phyloP scores from a whole-genome alignment of 2,797 vertebrate species.

The Sebastes hopkinsi region DNA sequence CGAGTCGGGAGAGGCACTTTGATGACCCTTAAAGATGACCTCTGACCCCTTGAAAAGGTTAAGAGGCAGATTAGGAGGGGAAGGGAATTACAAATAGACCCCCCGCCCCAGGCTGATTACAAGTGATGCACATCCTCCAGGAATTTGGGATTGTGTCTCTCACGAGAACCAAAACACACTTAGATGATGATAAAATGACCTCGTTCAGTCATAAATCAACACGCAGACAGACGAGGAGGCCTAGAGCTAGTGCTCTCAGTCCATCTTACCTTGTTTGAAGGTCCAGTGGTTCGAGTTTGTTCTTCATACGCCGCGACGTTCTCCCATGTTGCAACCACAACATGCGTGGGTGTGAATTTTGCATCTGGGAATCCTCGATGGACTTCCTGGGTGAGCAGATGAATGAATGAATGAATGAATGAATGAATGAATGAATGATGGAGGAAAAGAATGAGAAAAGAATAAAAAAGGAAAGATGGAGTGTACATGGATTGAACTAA shows the following conservation, averaged over 20 bases:
- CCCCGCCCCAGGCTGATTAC: conserved; percentile 52
- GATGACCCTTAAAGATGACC: conserved; percentile 73
- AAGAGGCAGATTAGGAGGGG: conserved; percentile 71
- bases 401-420: conserved; percentile 54
- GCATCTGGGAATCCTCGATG: conserved; percentile 84
- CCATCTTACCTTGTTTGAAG: conserved; percentile 83
- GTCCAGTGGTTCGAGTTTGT: conserved; percentile 51
- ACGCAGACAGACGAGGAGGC: neutral
- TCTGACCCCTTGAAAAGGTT: conserved; percentile 62
- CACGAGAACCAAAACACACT: conserved; percentile 3
- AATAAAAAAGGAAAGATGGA: neutral
- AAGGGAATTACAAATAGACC: conserved; percentile 61
- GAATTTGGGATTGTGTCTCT: conserved; percentile 48
- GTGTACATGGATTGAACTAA: conserved; percentile 47
- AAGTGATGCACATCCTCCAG: conserved; percentile 52
- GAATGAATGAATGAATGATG: conserved; percentile 38
- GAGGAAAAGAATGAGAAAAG: neutral
- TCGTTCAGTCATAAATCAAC: neutral
- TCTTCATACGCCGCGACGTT: conserved; percentile 90
- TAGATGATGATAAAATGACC: neutral
- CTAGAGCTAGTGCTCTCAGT: neutral
- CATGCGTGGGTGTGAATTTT: conserved; percentile 84
- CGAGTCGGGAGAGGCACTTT: conserved; percentile 34
- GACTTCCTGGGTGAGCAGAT: conserved; percentile 77
- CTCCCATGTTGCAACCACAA: conserved; percentile 93